phyloP scores from a whole-genome alignment of 1,140 invertebrate genomes.

The Drosophila sulfurigaster region DNA sequence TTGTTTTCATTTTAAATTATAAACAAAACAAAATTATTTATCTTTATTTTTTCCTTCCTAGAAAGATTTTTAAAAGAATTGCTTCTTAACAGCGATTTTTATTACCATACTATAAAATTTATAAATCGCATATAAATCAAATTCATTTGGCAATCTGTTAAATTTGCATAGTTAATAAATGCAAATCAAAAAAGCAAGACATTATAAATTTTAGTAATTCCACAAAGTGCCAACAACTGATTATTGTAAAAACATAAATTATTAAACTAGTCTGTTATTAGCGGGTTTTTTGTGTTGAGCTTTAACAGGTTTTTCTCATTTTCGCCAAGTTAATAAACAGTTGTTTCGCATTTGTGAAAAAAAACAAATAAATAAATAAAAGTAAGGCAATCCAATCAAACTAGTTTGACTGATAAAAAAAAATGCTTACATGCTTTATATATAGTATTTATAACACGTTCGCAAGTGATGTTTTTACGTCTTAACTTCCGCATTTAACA shows the following conservation, averaged over 20 bases:
- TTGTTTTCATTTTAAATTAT: no score
- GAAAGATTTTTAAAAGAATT: no score
- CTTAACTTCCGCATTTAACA: slow-evolving; percentile 13
- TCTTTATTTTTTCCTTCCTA: no score
- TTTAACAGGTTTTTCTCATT: background rate
- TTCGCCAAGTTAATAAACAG: background rate
- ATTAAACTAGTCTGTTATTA: no score
- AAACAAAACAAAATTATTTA: no score
- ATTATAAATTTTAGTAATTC: background rate
- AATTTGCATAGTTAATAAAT: background rate
- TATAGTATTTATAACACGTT: slow-evolving; percentile 10
- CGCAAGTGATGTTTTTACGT: slow-evolving; percentile 2
- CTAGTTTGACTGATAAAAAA: slow-evolving; percentile 15
- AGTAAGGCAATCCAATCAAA: slow-evolving; percentile 3
- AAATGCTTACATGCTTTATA: background rate
- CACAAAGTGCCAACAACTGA: background rate
- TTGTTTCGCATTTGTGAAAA: background rate
- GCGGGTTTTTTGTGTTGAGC: no score
- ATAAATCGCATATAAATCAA: no score
- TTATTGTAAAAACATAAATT: no score
- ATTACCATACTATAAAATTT: no score
- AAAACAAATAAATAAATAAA: background rate
- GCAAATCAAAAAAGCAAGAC: background rate
- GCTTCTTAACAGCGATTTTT: no score
- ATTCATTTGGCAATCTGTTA: no score